A percentile compares a stretch with the other conserved stretches of the same genome.
Evolutionary conservation across 2,888 invertebrate species (phyloP).

Genomic region (Cerastoderma edule): DNA sequence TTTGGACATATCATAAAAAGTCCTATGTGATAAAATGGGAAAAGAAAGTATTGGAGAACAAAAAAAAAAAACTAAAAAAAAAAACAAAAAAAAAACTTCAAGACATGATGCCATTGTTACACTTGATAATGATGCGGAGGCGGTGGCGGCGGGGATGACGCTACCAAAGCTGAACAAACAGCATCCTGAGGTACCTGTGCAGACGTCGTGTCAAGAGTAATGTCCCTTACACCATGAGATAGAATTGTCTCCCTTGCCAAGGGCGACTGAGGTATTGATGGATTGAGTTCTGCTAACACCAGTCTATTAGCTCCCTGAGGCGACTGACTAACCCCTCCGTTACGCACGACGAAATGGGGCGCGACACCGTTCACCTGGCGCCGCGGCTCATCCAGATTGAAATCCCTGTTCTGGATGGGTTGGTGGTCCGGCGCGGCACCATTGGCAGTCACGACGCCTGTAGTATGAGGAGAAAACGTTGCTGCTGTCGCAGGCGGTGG

Average conservation of each 20-base stretch:
- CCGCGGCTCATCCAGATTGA: too few species aligned
- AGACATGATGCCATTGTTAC: constrained; percentile 40
- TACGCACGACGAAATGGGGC: constrained; percentile 29
- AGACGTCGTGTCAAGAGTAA: constrained; percentile 39
- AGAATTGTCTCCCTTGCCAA: constrained; percentile 32
- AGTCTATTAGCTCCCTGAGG: constrained; percentile 54
- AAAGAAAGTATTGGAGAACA: too few species aligned
- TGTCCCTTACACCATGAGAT: constrained; percentile 34
- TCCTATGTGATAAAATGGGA: too few species aligned
- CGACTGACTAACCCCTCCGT: constrained; percentile 11
- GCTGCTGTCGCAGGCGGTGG: constrained; percentile 13
- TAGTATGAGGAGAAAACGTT: too few species aligned
- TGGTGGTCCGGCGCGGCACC: constrained; percentile 2
- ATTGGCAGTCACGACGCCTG: not conserved
- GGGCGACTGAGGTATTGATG: constrained; percentile 43
- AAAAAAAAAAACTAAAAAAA: constrained; percentile 15
- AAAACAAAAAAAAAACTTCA: constrained; percentile 11
- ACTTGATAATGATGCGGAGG: constrained; percentile 48
- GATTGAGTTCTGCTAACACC: constrained; percentile 46
- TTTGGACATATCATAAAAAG: too few species aligned
- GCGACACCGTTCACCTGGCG: constrained; percentile 31
- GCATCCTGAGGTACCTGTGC: constrained; percentile 58
- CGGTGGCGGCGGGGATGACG: constrained; percentile 34
- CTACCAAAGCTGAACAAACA: constrained; percentile 23
- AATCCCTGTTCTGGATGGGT: too few species aligned